Conservation (phyloP, 1,140 invertebrate species). For the Drosophila ambigua region DNA sequence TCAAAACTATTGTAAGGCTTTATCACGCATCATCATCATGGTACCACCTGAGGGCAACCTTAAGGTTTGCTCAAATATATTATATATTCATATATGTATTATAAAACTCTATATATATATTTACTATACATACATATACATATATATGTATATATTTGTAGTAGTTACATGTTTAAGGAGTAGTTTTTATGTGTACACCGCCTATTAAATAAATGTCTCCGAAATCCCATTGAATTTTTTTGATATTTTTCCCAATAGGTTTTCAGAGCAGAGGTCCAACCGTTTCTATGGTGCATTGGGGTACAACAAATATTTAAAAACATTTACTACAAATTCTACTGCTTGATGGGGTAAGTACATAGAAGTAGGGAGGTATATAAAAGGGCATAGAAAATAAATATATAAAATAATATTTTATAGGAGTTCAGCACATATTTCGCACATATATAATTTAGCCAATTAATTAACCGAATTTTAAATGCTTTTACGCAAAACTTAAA, state of each 20-base stretch:
- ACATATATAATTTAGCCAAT: too few relatives aligned
- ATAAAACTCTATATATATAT: slow-evolving; percentile 31
- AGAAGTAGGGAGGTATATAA: too few relatives aligned
- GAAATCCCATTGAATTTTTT: slow-evolving; percentile 6
- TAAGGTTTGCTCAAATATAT: slow-evolving; percentile 40
- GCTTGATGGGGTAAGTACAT: too few relatives aligned
- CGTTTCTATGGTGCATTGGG: too few relatives aligned
- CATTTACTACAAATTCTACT: too few relatives aligned
- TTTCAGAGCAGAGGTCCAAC: too few relatives aligned
- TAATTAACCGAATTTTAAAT: too few relatives aligned
- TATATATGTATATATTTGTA: slow-evolving; percentile 44
- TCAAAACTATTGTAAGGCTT: slow-evolving; percentile 24
- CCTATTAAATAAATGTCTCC: slow-evolving; percentile 45
- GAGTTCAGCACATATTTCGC: too few relatives aligned
- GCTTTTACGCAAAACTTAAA: too few relatives aligned
- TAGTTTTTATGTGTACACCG: slow-evolving; percentile 44
- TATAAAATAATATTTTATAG: too few relatives aligned
- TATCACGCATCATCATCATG: slow-evolving; percentile 28
- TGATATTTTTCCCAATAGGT: neutral
- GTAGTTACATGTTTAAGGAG: slow-evolving; percentile 50
- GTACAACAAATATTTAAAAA: too few relatives aligned
- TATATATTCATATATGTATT: slow-evolving; percentile 34
- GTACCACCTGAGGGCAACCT: slow-evolving; percentile 50
- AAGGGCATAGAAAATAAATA: too few relatives aligned
- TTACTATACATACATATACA: neutral